Conservation (phyloP, 2,113 vertebrate species). For the Phalacrocorax pelagicus region DNA sequence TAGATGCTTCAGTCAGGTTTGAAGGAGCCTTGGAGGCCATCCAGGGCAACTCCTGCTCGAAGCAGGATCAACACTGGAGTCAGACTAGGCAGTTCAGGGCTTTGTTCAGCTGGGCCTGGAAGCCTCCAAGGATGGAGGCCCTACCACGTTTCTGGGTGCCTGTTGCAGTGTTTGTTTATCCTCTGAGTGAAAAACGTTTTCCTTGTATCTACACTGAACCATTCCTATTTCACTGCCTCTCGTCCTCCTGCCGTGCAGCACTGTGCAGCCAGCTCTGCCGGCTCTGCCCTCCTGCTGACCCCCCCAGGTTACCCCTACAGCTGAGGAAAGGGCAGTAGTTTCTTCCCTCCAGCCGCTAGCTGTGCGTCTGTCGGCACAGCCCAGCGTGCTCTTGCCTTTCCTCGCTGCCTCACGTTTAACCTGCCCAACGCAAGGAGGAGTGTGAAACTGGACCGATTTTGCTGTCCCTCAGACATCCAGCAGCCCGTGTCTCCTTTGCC, state of each 20-base stretch:
- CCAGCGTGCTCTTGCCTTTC: background rate
- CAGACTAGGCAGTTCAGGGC: background rate
- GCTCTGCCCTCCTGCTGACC: background rate
- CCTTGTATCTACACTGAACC: background rate
- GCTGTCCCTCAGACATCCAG: background rate
- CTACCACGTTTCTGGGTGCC: background rate
- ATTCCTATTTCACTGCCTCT: background rate
- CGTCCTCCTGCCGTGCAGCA: background rate
- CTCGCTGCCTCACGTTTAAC: background rate
- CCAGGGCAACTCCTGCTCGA: background rate
- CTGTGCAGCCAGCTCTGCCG: background rate
- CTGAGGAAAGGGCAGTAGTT: background rate
- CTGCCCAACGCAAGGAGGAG: background rate
- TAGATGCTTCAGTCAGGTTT: background rate
- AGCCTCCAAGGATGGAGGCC: background rate
- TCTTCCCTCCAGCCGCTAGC: background rate
- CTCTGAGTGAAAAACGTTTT: background rate
- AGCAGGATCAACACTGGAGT: background rate
- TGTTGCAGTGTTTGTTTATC: background rate
- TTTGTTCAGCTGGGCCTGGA: background rate
- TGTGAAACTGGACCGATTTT: background rate
- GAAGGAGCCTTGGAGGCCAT: background rate
- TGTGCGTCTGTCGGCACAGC: background rate
- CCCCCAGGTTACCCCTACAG: background rate
- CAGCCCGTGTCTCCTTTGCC: background rate